Evolutionary conservation across 2,113 vertebrate genomes (phyloP).

Genomic region (Salvator merianae): DNA sequence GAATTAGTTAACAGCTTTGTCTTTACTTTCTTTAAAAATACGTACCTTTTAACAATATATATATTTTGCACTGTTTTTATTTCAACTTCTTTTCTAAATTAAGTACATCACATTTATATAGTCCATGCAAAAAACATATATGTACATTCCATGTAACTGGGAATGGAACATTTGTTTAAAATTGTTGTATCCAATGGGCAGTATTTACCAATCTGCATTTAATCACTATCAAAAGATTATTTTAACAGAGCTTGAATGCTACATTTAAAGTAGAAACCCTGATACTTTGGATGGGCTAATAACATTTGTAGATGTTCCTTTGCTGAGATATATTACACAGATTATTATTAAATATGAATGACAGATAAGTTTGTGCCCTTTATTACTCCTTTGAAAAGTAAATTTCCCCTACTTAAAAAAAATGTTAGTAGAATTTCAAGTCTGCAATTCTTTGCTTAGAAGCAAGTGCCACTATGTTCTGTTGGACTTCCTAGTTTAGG

Average conservation of each 20-base stretch:
- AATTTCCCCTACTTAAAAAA: background rate
- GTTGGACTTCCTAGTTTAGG: background rate
- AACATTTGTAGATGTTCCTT: conserved; percentile 1
- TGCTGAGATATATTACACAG: background rate
- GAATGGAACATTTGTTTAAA: background rate
- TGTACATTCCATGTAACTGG: background rate
- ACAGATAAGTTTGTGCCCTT: background rate
- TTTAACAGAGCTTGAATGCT: background rate
- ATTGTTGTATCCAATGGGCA: background rate
- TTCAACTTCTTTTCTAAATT: background rate
- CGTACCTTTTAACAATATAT: background rate
- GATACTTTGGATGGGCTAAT: background rate
- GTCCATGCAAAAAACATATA: background rate
- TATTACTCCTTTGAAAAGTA: conserved; percentile 18
- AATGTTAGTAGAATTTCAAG: background rate
- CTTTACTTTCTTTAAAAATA: background rate
- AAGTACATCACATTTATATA: background rate
- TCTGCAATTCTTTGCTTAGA: background rate
- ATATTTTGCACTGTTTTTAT: background rate
- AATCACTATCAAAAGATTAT: background rate
- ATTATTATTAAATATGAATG: conserved; percentile 21
- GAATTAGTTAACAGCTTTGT: accelerated
- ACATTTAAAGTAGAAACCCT: accelerated
- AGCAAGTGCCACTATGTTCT: background rate
- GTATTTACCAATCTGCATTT: background rate